These are phyloP conservation scores for Phalacrocorax brasilianus DNA, from an alignment of 2,113 vertebrate species.

Conservation along the genomic window DNA sequence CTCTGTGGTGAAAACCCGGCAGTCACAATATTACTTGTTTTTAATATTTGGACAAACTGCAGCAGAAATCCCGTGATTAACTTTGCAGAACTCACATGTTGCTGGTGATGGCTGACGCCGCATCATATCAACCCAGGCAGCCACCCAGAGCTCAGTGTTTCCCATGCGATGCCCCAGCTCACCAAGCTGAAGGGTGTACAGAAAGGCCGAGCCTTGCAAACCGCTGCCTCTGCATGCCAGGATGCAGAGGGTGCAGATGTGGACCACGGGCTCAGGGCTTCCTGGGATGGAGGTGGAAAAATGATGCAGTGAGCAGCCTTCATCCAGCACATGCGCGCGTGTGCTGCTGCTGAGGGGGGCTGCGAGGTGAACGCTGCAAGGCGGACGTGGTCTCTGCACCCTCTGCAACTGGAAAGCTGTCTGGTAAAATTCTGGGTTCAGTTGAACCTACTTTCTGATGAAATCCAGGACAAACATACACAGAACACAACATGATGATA, in stretches of 20 bases:
- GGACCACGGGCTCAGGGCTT: not conserved
- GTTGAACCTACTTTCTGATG: not conserved
- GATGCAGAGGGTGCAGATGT: too few relatives aligned
- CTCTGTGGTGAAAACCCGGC: not conserved
- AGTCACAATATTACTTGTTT: not conserved
- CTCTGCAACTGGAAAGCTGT: too few relatives aligned
- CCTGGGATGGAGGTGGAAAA: not conserved
- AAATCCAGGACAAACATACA: not conserved
- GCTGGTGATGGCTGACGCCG: not conserved
- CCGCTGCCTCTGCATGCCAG: not conserved
- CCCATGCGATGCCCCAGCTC: rapidly evolving
- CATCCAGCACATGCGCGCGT: rapidly evolving
- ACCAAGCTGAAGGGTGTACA: not conserved
- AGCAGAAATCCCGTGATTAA: not conserved
- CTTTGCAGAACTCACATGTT: not conserved
- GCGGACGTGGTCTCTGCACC: rapidly evolving
- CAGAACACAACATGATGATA: not conserved
- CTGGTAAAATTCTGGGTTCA: not conserved
- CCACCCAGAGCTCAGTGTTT: rapidly evolving
- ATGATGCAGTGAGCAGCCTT: not conserved
- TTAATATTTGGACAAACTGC: not conserved
- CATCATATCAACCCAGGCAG: not conserved
- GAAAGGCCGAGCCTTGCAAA: not conserved
- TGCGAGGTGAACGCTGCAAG: rapidly evolving
- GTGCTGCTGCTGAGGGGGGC: not conserved